Percentiles rank a stretch among this genome's conserved stretches.
Conservation (phyloP, 2,888 invertebrate species). For the Taphrorychus bicolor region DNA sequence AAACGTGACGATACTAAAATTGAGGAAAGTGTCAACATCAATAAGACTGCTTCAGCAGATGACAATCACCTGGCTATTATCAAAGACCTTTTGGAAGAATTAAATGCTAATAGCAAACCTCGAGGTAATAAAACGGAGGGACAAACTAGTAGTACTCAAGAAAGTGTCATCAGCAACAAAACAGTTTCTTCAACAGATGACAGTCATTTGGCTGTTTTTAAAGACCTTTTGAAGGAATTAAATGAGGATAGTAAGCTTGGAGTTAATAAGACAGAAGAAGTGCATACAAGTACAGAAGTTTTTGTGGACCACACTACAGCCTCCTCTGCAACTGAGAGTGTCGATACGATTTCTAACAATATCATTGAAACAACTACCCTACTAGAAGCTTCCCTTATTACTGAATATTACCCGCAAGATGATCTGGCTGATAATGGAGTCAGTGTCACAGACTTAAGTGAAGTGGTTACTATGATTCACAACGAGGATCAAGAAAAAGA, state of each 20-base stretch:
- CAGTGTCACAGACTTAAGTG: constrained; percentile 14
- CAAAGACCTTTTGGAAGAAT: not conserved
- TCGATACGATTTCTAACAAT: not conserved
- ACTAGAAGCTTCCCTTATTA: not conserved
- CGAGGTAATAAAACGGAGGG: not conserved
- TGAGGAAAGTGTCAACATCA: not conserved
- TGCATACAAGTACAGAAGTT: too few relatives aligned
- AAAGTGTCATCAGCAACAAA: not conserved
- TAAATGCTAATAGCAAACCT: not conserved
- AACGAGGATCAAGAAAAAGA: not conserved
- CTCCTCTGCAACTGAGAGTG: not conserved
- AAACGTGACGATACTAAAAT: too few relatives aligned
- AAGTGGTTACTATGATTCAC: constrained; percentile 6
- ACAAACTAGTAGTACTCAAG: too few relatives aligned
- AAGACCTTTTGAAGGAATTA: not conserved
- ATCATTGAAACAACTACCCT: not conserved
- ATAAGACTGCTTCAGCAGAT: too few relatives aligned
- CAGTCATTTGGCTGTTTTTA: not conserved
- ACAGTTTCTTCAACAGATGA: not conserved
- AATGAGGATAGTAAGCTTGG: not conserved
- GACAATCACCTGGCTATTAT: not conserved
- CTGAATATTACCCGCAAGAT: not conserved
- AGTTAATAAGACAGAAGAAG: not conserved
- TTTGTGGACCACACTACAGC: not conserved
- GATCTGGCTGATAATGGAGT: constrained; percentile 9